These are phyloP conservation scores for Macrophya annulata DNA, from an alignment of 2,888 invertebrate species.

Conservation along the genomic window DNA sequence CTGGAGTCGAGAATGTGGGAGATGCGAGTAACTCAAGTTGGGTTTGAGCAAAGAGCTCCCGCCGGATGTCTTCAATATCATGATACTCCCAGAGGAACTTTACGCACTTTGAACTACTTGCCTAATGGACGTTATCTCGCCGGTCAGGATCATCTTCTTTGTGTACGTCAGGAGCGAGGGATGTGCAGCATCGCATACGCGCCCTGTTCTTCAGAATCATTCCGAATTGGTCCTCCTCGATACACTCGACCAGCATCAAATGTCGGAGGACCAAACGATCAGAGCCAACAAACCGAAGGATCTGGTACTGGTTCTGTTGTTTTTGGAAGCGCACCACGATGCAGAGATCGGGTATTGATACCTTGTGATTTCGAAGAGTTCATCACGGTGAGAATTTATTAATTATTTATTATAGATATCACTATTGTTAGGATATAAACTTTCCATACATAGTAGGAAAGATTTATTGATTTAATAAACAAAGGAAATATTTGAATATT, in stretches of 20 bases:
- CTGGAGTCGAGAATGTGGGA: constrained; percentile 90
- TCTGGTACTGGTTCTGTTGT: constrained; percentile 77
- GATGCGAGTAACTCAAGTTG: constrained; percentile 88
- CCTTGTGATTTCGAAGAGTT: constrained; percentile 93
- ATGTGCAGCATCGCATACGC: constrained; percentile 90
- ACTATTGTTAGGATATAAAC: constrained; percentile 6
- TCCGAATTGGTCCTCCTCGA: constrained; percentile 85
- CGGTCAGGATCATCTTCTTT: constrained; percentile 89
- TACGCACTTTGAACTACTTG: constrained; percentile 91
- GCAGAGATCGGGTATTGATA: constrained; percentile 88
- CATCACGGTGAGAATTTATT: constrained; percentile 81
- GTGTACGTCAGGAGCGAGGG: constrained; percentile 86
- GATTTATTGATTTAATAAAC: neutral
- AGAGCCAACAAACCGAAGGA: constrained; percentile 67
- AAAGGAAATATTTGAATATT: neutral
- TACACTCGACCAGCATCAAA: constrained; percentile 49
- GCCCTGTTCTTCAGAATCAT: constrained; percentile 89
- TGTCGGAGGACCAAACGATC: constrained; percentile 42
- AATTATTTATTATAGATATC: constrained; percentile 18
- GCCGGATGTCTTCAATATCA: constrained; percentile 90
- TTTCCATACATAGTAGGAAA: neutral
- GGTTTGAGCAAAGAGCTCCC: constrained; percentile 89
- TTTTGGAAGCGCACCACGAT: constrained; percentile 80
- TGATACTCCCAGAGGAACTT: constrained; percentile 83
- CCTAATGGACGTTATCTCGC: constrained; percentile 91